Evolutionary conservation across 2,797 vertebrate genomes (phyloP).

Genomic region (Lepidocolaptes lacrymiger): DNA sequence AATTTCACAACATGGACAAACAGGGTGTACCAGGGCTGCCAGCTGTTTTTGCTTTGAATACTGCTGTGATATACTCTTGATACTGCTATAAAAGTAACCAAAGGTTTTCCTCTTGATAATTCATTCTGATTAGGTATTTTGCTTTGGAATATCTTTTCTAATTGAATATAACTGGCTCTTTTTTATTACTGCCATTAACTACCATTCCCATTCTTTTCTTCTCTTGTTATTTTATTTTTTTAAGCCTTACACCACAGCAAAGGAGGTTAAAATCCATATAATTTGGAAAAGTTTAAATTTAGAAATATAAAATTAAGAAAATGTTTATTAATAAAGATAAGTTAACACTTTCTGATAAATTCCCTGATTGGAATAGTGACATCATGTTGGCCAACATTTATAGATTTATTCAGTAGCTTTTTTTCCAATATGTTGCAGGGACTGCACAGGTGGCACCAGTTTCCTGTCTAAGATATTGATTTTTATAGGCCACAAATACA

Average conservation of each 20-base stretch:
- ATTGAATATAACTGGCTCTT: not conserved
- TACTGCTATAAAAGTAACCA: not conserved
- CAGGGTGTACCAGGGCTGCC: not conserved
- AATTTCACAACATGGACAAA: not conserved
- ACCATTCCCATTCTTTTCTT: not conserved
- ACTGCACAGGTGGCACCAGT: not conserved
- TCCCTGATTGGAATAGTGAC: not conserved
- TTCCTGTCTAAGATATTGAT: not conserved
- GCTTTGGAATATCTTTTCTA: not conserved
- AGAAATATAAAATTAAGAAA: not conserved
- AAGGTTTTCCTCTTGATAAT: not conserved
- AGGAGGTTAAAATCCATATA: not conserved
- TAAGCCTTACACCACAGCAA: accelerated
- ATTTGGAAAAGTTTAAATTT: not conserved
- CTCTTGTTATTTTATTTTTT: not conserved
- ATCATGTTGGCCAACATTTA: not conserved
- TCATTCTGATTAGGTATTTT: not conserved
- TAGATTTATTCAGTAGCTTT: not conserved
- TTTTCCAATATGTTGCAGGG: not conserved
- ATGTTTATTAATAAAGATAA: not conserved
- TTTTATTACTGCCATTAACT: not conserved
- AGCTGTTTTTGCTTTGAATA: not conserved
- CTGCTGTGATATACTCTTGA: not conserved
- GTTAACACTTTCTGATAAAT: not conserved
- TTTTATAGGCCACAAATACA: not conserved